Evolutionary conservation across 2,797 vertebrate species (phyloP).

Genomic region (Crocidura indochinensis): DNA sequence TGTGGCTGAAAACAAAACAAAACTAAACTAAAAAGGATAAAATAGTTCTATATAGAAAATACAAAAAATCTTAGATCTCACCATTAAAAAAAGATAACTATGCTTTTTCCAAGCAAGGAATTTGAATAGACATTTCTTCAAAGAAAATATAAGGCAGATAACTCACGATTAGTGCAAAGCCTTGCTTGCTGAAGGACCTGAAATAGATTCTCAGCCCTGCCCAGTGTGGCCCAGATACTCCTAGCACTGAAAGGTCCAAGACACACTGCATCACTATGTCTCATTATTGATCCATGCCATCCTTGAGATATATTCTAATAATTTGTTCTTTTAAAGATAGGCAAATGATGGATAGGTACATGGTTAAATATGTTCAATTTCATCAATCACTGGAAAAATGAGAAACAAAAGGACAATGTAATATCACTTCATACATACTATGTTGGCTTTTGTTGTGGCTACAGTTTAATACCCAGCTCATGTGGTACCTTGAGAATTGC

Average conservation of each 20-base stretch:
- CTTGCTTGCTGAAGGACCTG: no score
- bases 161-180: no score
- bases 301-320: no score
- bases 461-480: no score
- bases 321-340: background rate
- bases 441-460: background rate
- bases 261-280: no score
- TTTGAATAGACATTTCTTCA: background rate
- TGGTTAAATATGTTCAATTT: background rate
- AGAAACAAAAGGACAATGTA: background rate
- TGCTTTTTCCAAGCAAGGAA: background rate
- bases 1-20: no score
- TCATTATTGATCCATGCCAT: no score
- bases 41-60: background rate
- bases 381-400: background rate
- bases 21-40: no score
- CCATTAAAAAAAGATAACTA: background rate
- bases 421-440: background rate
- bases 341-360: background rate
- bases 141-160: background rate
- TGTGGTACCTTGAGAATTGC: no score
- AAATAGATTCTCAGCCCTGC: no score
- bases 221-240: no score
- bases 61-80: constrained; percentile 30
- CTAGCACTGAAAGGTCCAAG: no score